Percentiles rank a stretch among this genome's conserved stretches.
These are phyloP conservation scores for Nesidiocoris tenuis DNA, from an alignment of 2,888 invertebrate species.

Conservation along the genomic window DNA sequence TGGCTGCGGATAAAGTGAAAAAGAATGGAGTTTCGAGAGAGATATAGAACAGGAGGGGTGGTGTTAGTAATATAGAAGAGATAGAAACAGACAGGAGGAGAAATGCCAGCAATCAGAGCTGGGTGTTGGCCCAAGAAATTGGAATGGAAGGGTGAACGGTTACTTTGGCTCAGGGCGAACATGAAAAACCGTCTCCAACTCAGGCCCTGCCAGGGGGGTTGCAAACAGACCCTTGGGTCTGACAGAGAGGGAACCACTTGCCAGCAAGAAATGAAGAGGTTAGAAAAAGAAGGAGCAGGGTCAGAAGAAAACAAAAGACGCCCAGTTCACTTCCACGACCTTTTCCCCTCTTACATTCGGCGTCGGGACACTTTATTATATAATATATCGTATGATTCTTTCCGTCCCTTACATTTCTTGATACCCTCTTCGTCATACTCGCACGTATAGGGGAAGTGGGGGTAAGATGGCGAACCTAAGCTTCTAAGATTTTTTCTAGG, in stretches of 20 bases:
- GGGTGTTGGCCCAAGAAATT: constrained; percentile 39
- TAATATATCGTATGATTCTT: not conserved
- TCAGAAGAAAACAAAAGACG: constrained; percentile 21
- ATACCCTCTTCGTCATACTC: not conserved
- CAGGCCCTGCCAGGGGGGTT: not conserved
- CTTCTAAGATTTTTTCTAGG: too few species aligned
- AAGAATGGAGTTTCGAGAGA: not conserved
- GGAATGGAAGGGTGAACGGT: constrained; percentile 35
- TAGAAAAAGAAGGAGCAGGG: not conserved
- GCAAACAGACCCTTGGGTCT: not conserved
- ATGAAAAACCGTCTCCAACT: not conserved
- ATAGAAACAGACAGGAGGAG: constrained; percentile 35
- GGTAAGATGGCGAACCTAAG: too few species aligned
- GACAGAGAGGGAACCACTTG: not conserved
- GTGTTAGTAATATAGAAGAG: constrained; percentile 26
- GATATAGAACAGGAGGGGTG: not conserved
- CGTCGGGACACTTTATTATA: not conserved
- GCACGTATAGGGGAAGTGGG: too few species aligned
- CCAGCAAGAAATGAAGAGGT: not conserved
- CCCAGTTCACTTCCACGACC: constrained; percentile 7
- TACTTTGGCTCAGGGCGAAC: constrained; percentile 11
- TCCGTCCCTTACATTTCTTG: not conserved
- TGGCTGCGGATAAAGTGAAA: not conserved
- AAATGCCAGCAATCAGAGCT: constrained; percentile 35
- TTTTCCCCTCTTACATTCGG: not conserved